phyloP scores from a whole-genome alignment of 2,888 invertebrate genomes.

The Brenthis ino region DNA sequence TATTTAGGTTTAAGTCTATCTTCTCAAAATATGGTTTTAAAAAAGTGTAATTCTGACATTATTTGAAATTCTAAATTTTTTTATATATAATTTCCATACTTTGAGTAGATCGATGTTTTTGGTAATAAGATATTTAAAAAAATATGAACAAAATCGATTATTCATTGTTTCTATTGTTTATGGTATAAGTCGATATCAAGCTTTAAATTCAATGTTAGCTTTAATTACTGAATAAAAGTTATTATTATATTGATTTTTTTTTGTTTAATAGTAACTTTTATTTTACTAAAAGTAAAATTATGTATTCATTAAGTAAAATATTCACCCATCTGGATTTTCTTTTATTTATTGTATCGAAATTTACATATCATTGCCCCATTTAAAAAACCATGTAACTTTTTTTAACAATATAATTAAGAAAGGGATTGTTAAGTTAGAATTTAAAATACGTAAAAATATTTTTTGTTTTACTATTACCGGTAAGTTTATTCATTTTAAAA shows the following conservation, averaged over 20 bases:
- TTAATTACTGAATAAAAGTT: slow-evolving; percentile 73
- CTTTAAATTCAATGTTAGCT: slow-evolving; percentile 82
- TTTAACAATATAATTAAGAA: background rate
- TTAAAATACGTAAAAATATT: background rate
- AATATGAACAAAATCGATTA: slow-evolving; percentile 17
- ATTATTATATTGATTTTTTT: slow-evolving; percentile 38
- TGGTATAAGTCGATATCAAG: slow-evolving; percentile 69
- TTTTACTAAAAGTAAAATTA: slow-evolving; percentile 27
- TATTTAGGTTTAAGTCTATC: background rate
- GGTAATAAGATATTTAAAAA: background rate
- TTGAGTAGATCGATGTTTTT: background rate
- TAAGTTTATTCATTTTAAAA: no score
- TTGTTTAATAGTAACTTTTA: slow-evolving; percentile 33
- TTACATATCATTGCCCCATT: slow-evolving; percentile 19
- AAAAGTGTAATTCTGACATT: background rate
- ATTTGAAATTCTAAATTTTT: background rate
- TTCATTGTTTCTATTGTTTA: slow-evolving; percentile 39
- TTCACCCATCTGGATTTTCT: background rate
- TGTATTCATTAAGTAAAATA: slow-evolving; percentile 17
- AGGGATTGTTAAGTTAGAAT: background rate
- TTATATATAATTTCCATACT: background rate
- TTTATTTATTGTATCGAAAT: slow-evolving; percentile 16
- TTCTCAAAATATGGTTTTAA: slow-evolving; percentile 1
- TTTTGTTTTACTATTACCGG: no score
- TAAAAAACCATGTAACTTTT: background rate